Evolutionary conservation across 2,797 vertebrate genomes (phyloP).

Genomic region (Podargus strigoides): DNA sequence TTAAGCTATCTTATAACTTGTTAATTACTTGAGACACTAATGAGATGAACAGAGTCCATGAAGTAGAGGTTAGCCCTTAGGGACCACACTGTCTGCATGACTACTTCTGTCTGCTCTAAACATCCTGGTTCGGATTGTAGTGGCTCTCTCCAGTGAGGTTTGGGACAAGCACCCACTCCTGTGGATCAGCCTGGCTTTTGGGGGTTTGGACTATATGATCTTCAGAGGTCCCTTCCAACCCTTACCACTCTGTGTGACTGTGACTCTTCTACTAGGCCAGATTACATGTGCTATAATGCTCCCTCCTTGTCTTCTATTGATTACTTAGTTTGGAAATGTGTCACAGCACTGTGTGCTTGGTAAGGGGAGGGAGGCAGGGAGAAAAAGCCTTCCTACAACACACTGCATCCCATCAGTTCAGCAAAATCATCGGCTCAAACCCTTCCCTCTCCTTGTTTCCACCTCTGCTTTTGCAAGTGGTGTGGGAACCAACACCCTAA

Average conservation of each 20-base stretch:
- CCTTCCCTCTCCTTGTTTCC: not conserved
- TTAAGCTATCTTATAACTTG: not conserved
- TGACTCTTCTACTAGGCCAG: not conserved
- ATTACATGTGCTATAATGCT: rapidly evolving
- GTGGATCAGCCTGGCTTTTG: not conserved
- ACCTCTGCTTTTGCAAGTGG: not conserved
- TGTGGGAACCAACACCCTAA: not conserved
- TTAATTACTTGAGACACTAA: not conserved
- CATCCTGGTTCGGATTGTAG: not conserved
- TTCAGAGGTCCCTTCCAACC: no score
- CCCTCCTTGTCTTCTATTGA: not conserved
- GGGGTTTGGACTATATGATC: no score
- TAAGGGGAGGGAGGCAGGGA: not conserved
- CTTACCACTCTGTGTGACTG: no score
- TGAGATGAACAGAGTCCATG: not conserved
- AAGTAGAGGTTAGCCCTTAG: not conserved
- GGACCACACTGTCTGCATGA: not conserved
- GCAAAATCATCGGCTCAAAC: not conserved
- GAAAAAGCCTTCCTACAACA: not conserved
- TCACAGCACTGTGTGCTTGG: not conserved
- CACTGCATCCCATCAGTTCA: not conserved
- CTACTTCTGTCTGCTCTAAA: not conserved
- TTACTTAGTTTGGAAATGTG: not conserved
- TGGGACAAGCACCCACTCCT: not conserved
- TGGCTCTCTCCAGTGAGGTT: not conserved